Evolutionary conservation across 2,888 invertebrate species (phyloP), one percentile per base, ranked within the genome.

Genomic region (Cryptus armator): DNA sequence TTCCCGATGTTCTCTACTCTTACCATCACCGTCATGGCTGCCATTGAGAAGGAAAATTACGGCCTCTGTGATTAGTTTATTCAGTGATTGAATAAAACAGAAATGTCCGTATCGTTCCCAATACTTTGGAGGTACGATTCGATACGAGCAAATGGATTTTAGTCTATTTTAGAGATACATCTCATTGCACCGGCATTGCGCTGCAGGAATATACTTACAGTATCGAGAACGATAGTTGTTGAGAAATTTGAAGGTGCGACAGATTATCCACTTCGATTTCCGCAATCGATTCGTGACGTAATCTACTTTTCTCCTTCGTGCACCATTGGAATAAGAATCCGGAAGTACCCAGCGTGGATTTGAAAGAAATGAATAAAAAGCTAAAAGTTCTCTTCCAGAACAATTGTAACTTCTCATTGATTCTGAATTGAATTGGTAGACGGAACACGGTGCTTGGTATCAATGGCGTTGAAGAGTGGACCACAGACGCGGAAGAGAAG

Each of bases 361-460:
- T 7, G 1, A 48, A 48, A 29, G 6, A 19, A 48, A 51, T 9
- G 68, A 29, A 68, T 5, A 12, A 24, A 19, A 48, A 48, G 32
- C 2, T 14, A 14, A 46, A 43, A 44, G 16, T 12, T 6, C 29
- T 32, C 16, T 53, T 56, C 48, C 43, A 29, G 70, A 76, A 71
- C 66, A 82, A 77, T 82, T 70, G 56, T 24, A 70, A 53, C 48
- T 64, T 75, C 62, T 75, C 59, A 56, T 82, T 48, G 81, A 71
- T 51, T 66, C 32, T 53, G 81, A 82, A 77, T 77, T 71, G 64
- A 82, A 77, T 70, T 51, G 64, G 43, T 24, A 44, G 51, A 12
- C 43, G 59, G 53, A 29, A 16, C 32, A 75, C 64, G 56, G 74
- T 29, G 29, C 48, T 48, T n/a, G 74, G 64, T 48, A 64, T 48